These are phyloP conservation scores for Chaenodraco wilsoni DNA, from an alignment of 2,797 vertebrate species.

Conservation along the genomic window DNA sequence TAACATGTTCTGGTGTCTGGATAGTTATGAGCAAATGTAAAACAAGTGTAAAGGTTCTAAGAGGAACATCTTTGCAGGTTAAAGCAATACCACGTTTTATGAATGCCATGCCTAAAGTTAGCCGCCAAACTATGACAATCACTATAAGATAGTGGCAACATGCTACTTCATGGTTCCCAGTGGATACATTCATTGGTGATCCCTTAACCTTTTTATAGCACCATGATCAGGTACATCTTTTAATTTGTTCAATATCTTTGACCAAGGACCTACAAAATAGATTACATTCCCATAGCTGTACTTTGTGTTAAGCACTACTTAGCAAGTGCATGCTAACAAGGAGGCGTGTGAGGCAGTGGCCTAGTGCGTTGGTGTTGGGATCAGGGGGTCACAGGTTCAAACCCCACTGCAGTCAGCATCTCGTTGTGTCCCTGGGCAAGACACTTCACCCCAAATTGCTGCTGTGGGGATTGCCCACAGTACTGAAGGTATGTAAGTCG, in stretches of 20 bases:
- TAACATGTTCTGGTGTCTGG: not conserved
- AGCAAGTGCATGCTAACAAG: not conserved
- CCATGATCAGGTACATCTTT: not conserved
- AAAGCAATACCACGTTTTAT: not conserved
- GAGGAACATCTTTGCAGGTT: not conserved
- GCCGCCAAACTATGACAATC: not conserved
- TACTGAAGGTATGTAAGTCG: too few relatives aligned
- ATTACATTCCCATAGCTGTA: not conserved
- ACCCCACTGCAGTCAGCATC: too few relatives aligned
- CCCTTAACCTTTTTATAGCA: not conserved
- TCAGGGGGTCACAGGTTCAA: too few relatives aligned
- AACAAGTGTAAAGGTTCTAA: slow-evolving; percentile 1
- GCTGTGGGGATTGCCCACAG: too few relatives aligned
- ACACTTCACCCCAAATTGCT: too few relatives aligned
- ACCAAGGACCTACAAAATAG: not conserved
- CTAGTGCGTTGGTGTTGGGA: too few relatives aligned
- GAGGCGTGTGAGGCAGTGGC: too few relatives aligned
- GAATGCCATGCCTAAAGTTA: not conserved
- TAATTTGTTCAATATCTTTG: not conserved
- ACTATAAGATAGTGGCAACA: not conserved
- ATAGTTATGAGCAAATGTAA: slow-evolving; percentile 3
- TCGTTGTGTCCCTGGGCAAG: too few relatives aligned
- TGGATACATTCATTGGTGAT: not conserved
- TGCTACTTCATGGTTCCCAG: not conserved
- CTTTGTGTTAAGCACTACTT: not conserved